Percentiles rank a stretch among this genome's conserved stretches.
Evolutionary conservation across 2,797 vertebrate species (phyloP).

Genomic region (Poeciliopsis paucimaculata): DNA sequence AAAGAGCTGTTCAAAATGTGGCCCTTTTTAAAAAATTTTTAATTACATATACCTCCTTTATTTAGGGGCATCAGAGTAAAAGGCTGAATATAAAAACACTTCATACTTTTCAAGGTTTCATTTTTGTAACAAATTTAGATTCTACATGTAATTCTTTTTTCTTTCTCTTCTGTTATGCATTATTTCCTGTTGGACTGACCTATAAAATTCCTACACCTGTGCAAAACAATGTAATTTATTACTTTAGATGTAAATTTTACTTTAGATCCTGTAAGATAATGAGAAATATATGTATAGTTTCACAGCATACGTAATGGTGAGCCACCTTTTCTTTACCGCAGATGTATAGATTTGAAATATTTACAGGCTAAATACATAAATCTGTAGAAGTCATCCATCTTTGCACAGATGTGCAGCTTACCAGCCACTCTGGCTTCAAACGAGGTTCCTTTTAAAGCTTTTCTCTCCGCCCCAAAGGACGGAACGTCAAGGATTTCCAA

Average conservation of each 20-base stretch:
- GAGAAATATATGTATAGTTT: not conserved
- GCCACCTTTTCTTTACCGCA: not conserved
- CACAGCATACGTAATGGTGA: not conserved
- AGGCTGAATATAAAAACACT: not conserved
- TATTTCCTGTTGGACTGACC: not conserved
- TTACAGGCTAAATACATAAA: not conserved
- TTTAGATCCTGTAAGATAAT: not conserved
- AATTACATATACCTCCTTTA: not conserved
- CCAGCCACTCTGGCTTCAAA: not conserved
- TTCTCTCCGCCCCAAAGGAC: not conserved
- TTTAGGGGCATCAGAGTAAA: not conserved
- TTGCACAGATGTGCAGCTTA: not conserved
- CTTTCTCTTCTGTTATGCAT: not conserved
- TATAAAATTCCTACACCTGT: not conserved
- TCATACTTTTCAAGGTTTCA: not conserved
- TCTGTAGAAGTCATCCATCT: not conserved
- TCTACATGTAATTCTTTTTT: not conserved
- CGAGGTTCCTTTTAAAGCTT: not conserved
- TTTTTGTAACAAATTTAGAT: not conserved
- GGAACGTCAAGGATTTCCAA: not conserved
- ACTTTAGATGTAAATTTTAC: not conserved
- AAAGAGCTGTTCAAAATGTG: not conserved
- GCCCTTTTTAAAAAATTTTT: not conserved
- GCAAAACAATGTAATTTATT: not conserved
- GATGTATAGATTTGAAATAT: not conserved